Evolutionary conservation across 2,113 vertebrate species (phyloP).

Genomic region (Pteropus alecto): DNA sequence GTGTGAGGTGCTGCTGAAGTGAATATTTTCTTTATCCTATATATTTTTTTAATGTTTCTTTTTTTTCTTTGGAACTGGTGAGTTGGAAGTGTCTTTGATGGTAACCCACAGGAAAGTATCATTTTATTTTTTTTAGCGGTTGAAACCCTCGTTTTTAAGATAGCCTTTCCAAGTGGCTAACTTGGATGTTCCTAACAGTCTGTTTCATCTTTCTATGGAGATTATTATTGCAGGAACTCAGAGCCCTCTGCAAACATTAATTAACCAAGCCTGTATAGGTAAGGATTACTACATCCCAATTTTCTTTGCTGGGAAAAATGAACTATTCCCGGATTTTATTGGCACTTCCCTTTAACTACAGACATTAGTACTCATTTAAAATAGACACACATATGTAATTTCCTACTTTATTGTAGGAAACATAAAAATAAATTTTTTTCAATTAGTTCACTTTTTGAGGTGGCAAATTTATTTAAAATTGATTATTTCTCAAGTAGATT

Average conservation of each 20-base stretch:
- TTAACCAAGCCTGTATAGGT: conserved; percentile 33
- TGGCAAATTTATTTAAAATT: conserved; percentile 65
- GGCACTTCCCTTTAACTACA: conserved; percentile 40
- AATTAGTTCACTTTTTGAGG: conserved; percentile 55
- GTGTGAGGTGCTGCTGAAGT: background rate
- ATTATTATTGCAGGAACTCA: conserved; percentile 15
- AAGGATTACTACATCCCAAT: conserved; percentile 18
- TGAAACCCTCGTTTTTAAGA: conserved; percentile 6
- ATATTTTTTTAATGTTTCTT: background rate
- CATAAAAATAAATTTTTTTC: conserved; percentile 69
- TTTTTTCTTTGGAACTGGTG: background rate
- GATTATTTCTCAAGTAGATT: conserved; percentile 36
- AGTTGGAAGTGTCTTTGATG: background rate
- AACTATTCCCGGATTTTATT: conserved; percentile 54
- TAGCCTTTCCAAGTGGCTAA: background rate
- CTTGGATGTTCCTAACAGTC: background rate
- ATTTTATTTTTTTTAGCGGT: background rate
- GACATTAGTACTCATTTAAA: conserved; percentile 51
- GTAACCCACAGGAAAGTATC: background rate
- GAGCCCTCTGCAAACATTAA: conserved; percentile 48
- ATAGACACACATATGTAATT: conserved; percentile 43
- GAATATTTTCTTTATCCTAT: background rate
- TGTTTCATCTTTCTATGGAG: conserved; percentile 2
- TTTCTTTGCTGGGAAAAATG: conserved; percentile 5
- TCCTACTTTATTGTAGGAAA: conserved; percentile 46